phyloP scores from a whole-genome alignment of 2,113 vertebrate species.

The Cheirogaleus medius region DNA sequence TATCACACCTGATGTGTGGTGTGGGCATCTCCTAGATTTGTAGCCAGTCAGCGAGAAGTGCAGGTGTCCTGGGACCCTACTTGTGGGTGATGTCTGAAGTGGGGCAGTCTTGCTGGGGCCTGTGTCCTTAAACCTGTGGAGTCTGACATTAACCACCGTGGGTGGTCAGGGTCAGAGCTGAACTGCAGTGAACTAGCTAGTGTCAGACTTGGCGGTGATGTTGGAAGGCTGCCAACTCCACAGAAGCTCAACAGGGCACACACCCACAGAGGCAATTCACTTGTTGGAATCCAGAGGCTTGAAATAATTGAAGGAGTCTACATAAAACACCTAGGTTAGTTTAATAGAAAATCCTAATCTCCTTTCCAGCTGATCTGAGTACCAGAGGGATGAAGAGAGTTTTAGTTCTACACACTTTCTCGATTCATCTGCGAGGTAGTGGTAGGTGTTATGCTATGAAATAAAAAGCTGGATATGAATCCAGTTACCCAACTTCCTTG shows the following conservation, averaged over 20 bases:
- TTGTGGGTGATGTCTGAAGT: background rate
- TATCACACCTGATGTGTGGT: background rate
- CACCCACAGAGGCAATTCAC: background rate
- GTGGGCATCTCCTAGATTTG: background rate
- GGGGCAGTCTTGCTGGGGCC: background rate
- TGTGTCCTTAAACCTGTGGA: background rate
- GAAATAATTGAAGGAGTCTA: background rate
- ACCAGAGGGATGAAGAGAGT: background rate
- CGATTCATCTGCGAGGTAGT: background rate
- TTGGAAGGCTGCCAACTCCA: background rate
- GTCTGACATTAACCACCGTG: too few relatives aligned
- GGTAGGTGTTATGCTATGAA: background rate
- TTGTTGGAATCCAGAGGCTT: background rate
- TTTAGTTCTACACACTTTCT: background rate
- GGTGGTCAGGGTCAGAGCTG: background rate
- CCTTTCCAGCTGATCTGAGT: background rate
- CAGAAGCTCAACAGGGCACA: background rate
- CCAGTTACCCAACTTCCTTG: background rate
- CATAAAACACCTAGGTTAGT: background rate
- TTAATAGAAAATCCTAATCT: background rate
- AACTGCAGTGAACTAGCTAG: too few relatives aligned
- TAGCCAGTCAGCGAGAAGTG: background rate
- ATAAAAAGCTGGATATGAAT: background rate
- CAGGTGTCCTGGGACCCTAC: background rate
- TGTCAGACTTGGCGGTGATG: background rate